phyloP scores from a whole-genome alignment of 2,113 vertebrate species.

The Circaetus cinerascens region DNA sequence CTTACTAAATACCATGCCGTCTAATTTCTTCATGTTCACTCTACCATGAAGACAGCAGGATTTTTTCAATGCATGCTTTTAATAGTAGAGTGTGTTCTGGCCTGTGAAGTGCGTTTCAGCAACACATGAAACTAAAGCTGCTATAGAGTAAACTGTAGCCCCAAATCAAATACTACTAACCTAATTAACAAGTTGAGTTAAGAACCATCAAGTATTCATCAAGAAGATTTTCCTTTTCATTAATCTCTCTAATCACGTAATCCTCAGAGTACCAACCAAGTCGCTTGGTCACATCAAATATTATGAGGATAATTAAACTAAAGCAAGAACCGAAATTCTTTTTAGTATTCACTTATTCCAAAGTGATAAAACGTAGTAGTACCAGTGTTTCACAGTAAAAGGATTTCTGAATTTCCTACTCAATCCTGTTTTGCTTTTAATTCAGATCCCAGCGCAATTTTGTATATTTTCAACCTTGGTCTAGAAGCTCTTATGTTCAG shows the following conservation, averaged over 20 bases:
- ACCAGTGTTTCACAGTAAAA: not conserved
- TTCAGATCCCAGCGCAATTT: too few species aligned
- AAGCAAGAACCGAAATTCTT: not conserved
- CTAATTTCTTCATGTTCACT: not conserved
- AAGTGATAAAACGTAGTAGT: not conserved
- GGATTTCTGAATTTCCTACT: not conserved
- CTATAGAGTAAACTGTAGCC: not conserved
- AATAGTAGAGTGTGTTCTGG: not conserved
- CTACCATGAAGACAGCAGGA: not conserved
- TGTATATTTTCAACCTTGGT: too few species aligned
- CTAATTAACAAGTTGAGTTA: constrained; percentile 55
- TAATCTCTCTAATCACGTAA: constrained; percentile 28
- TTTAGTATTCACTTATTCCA: not conserved
- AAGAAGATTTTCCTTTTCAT: constrained; percentile 39
- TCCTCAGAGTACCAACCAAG: not conserved
- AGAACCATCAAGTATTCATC: not conserved
- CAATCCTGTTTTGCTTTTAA: too few species aligned
- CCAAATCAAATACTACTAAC: not conserved
- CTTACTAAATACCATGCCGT: not conserved
- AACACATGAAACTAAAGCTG: not conserved
- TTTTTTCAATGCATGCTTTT: not conserved
- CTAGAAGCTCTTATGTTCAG: too few species aligned
- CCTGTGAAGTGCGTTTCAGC: not conserved
- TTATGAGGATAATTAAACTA: constrained; percentile 30
- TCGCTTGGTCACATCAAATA: constrained; percentile 23